Evolutionary conservation across 2,888 invertebrate species (phyloP), one percentile per base, ranked within the genome.

Genomic region (Cephonodes hylas): DNA sequence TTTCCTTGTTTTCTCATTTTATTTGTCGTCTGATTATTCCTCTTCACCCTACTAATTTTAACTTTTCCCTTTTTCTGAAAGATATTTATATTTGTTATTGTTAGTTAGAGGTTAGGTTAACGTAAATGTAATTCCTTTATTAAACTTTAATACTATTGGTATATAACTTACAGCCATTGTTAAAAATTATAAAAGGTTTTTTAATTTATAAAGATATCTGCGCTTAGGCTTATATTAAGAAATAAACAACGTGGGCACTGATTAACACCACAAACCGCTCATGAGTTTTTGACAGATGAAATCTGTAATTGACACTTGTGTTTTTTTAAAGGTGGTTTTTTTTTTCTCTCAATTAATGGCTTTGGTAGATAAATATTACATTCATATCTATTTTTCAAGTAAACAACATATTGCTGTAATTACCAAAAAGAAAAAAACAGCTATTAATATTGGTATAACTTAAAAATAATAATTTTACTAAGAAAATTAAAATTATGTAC

Each of bases 1-100:
- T 93, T 93, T 1, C 94, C 94, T 68, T 93, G 93, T 66, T 93
- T 93, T 62, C 89, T 88, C 85, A 93, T 88, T 67, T 94, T 94
- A 64, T 93, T 93, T 1, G 93, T 93, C 1, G 93, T 93, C 64
- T 94, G 93, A 69, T 94, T 94, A 68, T 91, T 93, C 66, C 89
- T 86, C 68, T 94, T 94, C 6, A 93, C 85, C 72, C 91, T 93
- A 67, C 94, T 94, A 0, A 94, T 91, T 75, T 93, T 93, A 42
- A 80, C 71, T 79, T 93, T 93, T 8, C 91, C 89, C 70, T 93
- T 89, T 91, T 93, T 93, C 92, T 93, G 83, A 63, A 72, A 84
- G 70, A 62, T 62, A 6, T 13, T 0, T n/a, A 42, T 38, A 64
- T 58, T 65, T 58, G 63, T 63, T 60, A 27, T n/a, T 63, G 25